Conservation (phyloP, 1,140 invertebrate species). For the Aphelinus atriplicis region DNA sequence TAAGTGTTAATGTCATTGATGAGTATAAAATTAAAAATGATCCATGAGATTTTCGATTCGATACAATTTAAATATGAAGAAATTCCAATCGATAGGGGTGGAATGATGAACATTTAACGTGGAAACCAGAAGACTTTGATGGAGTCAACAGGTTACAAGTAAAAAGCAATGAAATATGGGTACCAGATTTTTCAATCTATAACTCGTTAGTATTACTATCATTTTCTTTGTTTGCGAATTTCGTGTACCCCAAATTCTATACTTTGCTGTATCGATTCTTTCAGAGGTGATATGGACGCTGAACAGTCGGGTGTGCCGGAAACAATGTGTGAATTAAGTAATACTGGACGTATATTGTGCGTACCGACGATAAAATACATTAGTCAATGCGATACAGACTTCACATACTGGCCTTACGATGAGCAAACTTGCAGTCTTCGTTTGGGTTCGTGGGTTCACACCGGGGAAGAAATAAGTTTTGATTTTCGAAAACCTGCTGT, state of each 20-base stretch:
- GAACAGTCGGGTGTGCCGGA: conserved; percentile 45
- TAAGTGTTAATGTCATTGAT: conserved; percentile 15
- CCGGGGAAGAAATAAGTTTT: conserved; percentile 70
- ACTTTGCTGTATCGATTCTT: neutral
- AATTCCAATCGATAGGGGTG: conserved; percentile 53
- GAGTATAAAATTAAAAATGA: conserved; percentile 37
- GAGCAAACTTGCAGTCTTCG: conserved; percentile 57
- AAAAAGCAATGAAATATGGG: conserved; percentile 61
- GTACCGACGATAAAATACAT: conserved; percentile 49
- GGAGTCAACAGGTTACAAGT: conserved; percentile 56
- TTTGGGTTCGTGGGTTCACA: conserved; percentile 68
- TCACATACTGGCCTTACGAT: conserved; percentile 61
- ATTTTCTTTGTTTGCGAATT: too few species aligned
- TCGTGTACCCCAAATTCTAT: conserved; percentile 12
- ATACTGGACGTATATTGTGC: conserved; percentile 50
- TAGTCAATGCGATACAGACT: conserved; percentile 55
- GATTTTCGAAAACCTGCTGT: conserved; percentile 51
- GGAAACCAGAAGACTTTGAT: conserved; percentile 63
- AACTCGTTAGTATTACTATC: conserved; percentile 60
- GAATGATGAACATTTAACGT: conserved; percentile 64
- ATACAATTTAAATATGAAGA: neutral
- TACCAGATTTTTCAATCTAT: conserved; percentile 64
- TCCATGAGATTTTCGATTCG: neutral
- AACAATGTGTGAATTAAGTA: conserved; percentile 51
- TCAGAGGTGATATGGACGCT: conserved; percentile 51